A percentile compares a stretch with the other conserved stretches of the same genome.
These are phyloP conservation scores for Lampris incognitus DNA, from an alignment of 2,113 vertebrate species.

Conservation along the genomic window DNA sequence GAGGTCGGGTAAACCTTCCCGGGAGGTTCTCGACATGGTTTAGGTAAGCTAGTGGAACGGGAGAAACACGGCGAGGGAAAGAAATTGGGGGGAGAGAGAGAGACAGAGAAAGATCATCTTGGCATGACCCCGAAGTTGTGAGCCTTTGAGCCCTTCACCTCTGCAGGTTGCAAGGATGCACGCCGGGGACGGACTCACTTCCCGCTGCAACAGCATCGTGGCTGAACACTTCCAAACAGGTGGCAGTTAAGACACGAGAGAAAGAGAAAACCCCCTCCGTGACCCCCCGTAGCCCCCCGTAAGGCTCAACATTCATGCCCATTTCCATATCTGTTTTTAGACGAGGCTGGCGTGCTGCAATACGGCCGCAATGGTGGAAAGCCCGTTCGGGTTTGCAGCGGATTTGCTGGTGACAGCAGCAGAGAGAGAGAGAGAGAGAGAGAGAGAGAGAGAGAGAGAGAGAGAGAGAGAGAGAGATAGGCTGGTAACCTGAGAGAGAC, in stretches of 20 bases:
- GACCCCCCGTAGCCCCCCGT: background rate
- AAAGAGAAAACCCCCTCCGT: too few relatives aligned
- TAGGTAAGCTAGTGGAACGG: slow-evolving; percentile 17
- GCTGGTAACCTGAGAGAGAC: slow-evolving; percentile 58
- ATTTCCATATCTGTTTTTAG: background rate
- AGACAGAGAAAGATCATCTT: slow-evolving; percentile 19
- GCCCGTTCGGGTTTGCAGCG: slow-evolving; percentile 13
- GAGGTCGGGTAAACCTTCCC: slow-evolving; percentile 44
- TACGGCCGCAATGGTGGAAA: background rate
- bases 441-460: background rate
- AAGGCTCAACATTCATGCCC: background rate
- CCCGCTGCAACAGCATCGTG: background rate
- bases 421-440: background rate
- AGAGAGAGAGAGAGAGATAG: slow-evolving; percentile 7
- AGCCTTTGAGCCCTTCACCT: slow-evolving; percentile 7
- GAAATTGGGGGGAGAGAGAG: slow-evolving; percentile 12
- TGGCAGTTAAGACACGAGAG: background rate
- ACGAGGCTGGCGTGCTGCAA: background rate
- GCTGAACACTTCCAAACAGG: slow-evolving; percentile 24
- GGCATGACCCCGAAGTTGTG: slow-evolving; percentile 40
- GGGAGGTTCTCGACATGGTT: slow-evolving; percentile 40
- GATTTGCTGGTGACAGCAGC: background rate
- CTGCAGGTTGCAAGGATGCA: slow-evolving; percentile 25
- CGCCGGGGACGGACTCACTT: background rate
- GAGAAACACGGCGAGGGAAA: slow-evolving; percentile 12